phyloP scores from a whole-genome alignment of 2,888 invertebrate species.

The Dolichomitus sp. region DNA sequence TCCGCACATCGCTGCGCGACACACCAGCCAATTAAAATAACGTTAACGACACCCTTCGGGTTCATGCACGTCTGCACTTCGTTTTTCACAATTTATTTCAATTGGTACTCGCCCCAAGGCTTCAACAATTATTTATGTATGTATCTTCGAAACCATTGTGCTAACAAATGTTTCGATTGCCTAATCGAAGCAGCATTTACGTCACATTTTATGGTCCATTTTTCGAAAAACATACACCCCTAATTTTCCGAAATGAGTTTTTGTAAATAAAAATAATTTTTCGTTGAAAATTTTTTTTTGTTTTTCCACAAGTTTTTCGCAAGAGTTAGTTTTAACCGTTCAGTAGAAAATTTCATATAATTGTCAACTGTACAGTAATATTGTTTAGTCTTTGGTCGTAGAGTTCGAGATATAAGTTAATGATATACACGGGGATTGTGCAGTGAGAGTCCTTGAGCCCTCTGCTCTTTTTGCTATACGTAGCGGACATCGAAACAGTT shows the following conservation, averaged over 20 bases:
- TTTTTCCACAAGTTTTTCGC: background rate
- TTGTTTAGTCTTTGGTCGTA: background rate
- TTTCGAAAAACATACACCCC: background rate
- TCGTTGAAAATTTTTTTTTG: no score
- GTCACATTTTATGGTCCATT: background rate
- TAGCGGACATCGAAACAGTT: no score
- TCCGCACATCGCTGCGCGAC: slow-evolving; percentile 56
- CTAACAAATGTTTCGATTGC: slow-evolving; percentile 30
- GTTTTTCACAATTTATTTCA: slow-evolving; percentile 65
- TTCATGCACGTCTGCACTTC: slow-evolving; percentile 62
- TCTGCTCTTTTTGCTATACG: no score
- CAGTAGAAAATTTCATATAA: background rate
- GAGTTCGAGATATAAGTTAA: background rate
- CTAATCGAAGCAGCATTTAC: background rate
- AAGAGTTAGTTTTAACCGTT: background rate
- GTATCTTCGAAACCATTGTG: slow-evolving; percentile 48
- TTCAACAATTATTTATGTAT: slow-evolving; percentile 41
- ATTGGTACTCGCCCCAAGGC: slow-evolving; percentile 45
- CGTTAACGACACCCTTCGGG: slow-evolving; percentile 69
- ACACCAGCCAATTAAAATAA: slow-evolving; percentile 69
- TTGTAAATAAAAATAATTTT: background rate
- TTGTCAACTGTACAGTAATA: background rate
- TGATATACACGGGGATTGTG: no score
- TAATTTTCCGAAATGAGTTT: no score
- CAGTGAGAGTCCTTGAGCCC: no score